Evolutionary conservation across 2,888 invertebrate species (phyloP), one percentile per base, ranked within the genome.

Genomic region (Chromoteleia sp.): DNA sequence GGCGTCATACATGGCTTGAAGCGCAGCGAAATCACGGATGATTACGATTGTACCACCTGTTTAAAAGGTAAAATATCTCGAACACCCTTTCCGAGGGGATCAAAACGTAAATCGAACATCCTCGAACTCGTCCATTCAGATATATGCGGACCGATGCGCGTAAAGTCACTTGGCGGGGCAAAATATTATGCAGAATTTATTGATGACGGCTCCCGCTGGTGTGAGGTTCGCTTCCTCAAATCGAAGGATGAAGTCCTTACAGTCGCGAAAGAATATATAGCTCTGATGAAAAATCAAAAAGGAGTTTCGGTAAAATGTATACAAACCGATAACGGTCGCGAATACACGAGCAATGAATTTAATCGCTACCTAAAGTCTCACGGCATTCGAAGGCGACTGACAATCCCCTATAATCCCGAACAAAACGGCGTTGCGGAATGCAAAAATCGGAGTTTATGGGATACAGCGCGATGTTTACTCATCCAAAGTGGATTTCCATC

Each of bases 391-490:
- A 14, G 14, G 10, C 5, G 58, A 81, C 59, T 81, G 4, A 83
- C 87, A 0, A 80, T 85, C 4, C 82, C 88, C 0, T 79, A 87
- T 30, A 87, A 83, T 6, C 87, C 87, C 0, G 82, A 88, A 71
- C 86, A 86, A 58, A 90, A 89, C 80, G 89, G 87, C 0, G 52
- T 83, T 0, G 86, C 89, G 1, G 89, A 90, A 74, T 45, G 48
- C 2, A 0, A n/a, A 21, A 48, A 48, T n/a, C n/a, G 21, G n/a
- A 33, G 7, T 4, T 8, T 33, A 8, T 6, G 2, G 33, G 33
- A 33, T 8, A 33, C 8, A 8, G 33, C 33, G 33, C 33, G 48
- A 3, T 48, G 21, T 48, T n/a, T 48, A 5, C 48, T 48, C 1
- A 48, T 21, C 10, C 21, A 48, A 8, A n/a, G 21, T 5, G 12